Percentiles rank a stretch among this genome's conserved stretches.
phyloP scores from a whole-genome alignment of 64 coral and sea anemone genomes.

The Stichodactyla mertensii region DNA sequence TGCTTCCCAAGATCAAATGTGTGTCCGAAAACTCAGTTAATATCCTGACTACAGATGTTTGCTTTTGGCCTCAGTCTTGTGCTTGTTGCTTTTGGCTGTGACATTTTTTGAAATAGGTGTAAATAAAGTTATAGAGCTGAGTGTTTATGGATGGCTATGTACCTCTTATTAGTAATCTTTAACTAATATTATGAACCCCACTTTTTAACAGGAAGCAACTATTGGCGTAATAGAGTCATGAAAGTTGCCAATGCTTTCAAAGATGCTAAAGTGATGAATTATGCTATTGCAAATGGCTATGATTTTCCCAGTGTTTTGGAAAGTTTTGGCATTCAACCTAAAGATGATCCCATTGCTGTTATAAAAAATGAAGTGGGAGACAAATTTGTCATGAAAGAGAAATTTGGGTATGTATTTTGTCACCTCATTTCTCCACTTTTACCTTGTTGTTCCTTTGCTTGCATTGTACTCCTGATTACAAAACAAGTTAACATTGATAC shows the following conservation, averaged over 20 bases:
- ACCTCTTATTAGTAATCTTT: no score
- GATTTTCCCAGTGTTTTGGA: slow-evolving; percentile 22
- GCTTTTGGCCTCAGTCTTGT: no score
- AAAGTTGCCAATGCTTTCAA: slow-evolving; percentile 68
- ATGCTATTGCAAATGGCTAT: slow-evolving; percentile 55
- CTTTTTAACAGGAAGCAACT: slow-evolving; percentile 61
- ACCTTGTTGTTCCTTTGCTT: no score
- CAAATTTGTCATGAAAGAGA: slow-evolving; percentile 88
- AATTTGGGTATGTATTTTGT: slow-evolving; percentile 44
- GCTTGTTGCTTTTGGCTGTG: no score
- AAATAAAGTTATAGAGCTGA: no score
- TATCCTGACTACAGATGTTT: no score
- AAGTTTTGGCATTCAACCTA: slow-evolving; percentile 33
- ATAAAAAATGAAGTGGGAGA: slow-evolving; percentile 84
- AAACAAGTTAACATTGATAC: no score
- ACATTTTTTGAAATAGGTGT: no score
- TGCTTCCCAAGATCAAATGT: no score
- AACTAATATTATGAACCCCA: background rate
- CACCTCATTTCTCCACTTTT: background rate
- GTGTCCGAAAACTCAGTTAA: no score
- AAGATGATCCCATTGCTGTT: slow-evolving; percentile 22
- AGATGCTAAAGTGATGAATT: slow-evolving; percentile 70
- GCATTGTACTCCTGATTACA: no score
- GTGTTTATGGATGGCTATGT: no score
- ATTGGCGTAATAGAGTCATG: slow-evolving; percentile 92